These are phyloP conservation scores for Rhineura floridana DNA, from an alignment of 2,113 vertebrate genomes.

Conservation along the genomic window DNA sequence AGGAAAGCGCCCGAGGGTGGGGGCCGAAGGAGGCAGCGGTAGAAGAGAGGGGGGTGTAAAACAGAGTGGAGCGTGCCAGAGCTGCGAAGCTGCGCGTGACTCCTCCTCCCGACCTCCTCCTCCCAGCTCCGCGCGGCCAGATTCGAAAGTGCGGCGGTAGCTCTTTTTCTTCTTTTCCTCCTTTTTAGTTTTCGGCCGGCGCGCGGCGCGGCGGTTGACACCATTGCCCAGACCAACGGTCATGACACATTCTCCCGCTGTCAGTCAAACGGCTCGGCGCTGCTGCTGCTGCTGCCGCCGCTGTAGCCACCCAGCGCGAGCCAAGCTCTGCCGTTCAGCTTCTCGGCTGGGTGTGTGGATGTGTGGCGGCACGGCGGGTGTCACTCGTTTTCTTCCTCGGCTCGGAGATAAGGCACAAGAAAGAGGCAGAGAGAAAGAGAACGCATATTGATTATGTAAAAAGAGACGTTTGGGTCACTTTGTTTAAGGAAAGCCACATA, in stretches of 20 bases:
- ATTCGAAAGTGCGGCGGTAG: constrained; percentile 13
- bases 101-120: constrained; percentile 6
- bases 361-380: too few relatives aligned
- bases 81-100: constrained; percentile 32
- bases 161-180: background rate
- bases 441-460: background rate
- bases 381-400: background rate
- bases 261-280: background rate
- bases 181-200: background rate
- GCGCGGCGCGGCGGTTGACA: background rate
- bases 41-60: background rate
- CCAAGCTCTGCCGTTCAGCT: background rate
- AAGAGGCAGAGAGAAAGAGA: background rate
- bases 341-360: background rate
- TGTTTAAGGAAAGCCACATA: background rate
- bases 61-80: constrained; percentile 15
- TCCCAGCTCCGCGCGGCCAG: background rate
- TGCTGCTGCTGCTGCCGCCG: background rate
- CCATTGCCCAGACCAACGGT: background rate
- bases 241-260: background rate
- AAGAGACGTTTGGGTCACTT: background rate
- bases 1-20: background rate
- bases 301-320: background rate
- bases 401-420: background rate
- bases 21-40: background rate